phyloP scores from a whole-genome alignment of 1,140 invertebrate species.

The Achatina immaculata region DNA sequence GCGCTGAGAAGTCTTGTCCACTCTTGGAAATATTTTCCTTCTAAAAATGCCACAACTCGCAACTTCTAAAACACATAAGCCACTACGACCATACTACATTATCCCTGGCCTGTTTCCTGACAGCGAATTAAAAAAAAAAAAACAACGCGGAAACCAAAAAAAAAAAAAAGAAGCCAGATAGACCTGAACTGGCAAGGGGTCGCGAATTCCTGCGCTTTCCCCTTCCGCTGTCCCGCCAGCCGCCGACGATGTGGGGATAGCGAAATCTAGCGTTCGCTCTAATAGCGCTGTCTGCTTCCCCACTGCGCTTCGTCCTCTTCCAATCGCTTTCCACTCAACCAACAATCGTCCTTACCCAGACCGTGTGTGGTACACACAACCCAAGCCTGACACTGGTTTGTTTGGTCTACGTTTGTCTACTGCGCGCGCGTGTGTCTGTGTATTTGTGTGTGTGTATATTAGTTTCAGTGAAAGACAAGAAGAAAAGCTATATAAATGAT shows the following conservation, averaged over 20 bases:
- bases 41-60: no score
- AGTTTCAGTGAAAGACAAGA: no score
- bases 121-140: no score
- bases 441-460: not conserved
- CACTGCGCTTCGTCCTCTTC: not conserved
- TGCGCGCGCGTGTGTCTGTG: not conserved
- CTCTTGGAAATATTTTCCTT: no score
- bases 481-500: no score
- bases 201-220: not conserved
- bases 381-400: not conserved
- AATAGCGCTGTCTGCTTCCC: conserved; percentile 11
- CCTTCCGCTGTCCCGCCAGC: not conserved
- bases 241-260: not conserved
- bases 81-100: no score
- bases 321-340: not conserved
- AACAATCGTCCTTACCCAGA: not conserved
- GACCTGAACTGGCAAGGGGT: no score
- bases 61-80: no score
- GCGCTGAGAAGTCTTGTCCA: no score
- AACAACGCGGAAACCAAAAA: no score
- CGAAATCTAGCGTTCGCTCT: not conserved
- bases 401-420: not conserved
- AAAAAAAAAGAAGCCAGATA: no score
- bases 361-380: not conserved
- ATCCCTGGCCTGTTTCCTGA: no score